Base-by-base conservation (phyloP, 1,140 invertebrate species). In the Helicoverpa zea region DNA sequence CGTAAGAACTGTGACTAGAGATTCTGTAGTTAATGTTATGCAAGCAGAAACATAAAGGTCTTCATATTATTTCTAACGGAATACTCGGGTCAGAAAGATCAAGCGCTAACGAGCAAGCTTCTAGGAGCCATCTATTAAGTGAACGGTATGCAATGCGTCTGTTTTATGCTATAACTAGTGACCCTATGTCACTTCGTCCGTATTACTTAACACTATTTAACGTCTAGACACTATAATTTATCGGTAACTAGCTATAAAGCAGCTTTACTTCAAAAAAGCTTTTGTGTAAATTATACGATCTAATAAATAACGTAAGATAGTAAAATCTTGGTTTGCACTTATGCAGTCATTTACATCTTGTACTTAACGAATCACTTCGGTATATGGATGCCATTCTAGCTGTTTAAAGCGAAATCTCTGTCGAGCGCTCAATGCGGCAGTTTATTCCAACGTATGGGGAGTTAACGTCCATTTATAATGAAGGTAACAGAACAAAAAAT, bases 21-120 rank as follows among this genome's bases (percentile, higher is more conserved):
- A 49, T 14, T 29, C 47, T 70, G 5, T 52, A 51, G 18, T 52
- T 51, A 70, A 70, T 70, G 13, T 43, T 52, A 70, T 70, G 68
- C 68, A 56, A 56, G 29, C 29, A 56, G 52, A n/a, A 73, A 73
- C 68, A 56, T 73, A 35, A 68, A 73, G 23, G 68, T 73, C 13
- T 23, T 73, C 52, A 35, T 49, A 73, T 51, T 51, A 56, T 73
- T 51, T 54, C 68, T 73, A 73, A 30, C 52, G 52, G 49, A 35
- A 73, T n/a, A 35, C 23, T 52, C 30, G 68, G 68, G 68, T 73
- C 68, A 73, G 7, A 70, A 18, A 70, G 66, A 70, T 70, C 66
- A 70, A 70, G 12, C 66, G n/a, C 47, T 70, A 70, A 70, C 66
- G 49, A 70, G 11, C 43, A 52, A 14, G 66, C 2, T 47, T 51